These are phyloP conservation scores for Coptodon rendalli DNA, from an alignment of 2,113 vertebrate genomes.

Conservation along the genomic window DNA sequence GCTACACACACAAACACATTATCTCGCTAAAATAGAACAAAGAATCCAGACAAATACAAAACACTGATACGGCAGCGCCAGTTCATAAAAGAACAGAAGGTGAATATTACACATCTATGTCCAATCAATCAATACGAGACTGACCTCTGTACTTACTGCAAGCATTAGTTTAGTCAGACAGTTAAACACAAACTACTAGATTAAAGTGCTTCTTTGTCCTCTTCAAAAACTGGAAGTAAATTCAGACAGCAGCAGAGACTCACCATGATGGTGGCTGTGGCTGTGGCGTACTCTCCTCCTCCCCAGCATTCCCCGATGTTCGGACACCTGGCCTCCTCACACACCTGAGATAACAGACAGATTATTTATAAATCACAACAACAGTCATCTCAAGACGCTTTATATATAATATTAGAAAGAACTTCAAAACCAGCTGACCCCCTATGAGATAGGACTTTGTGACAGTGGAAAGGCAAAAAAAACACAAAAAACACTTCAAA, in stretches of 20 bases:
- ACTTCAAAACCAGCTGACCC: neutral
- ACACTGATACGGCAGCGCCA: neutral
- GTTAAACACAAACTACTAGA: neutral
- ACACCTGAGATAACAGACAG: constrained; percentile 75
- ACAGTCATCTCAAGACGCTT: fast-evolving
- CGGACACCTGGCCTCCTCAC: constrained; percentile 95
- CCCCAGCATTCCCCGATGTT: constrained; percentile 99
- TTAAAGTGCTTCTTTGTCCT: neutral
- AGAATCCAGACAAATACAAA: neutral
- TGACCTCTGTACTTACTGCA: neutral
- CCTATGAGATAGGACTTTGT: neutral
- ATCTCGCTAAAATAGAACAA: neutral
- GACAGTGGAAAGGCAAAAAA: neutral
- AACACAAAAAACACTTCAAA: neutral
- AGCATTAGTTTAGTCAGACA: neutral
- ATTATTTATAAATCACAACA: neutral
- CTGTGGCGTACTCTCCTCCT: constrained; percentile 88
- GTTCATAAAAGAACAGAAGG: neutral
- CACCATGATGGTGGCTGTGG: constrained; percentile 98
- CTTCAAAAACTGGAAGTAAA: neutral
- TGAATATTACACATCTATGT: neutral
- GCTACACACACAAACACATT: constrained; percentile 53
- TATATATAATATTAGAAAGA: neutral
- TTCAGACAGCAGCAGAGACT: constrained; percentile 17
- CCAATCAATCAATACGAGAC: neutral